Conservation (phyloP, 2,888 invertebrate genomes). For the Chromoteleia sp. region DNA sequence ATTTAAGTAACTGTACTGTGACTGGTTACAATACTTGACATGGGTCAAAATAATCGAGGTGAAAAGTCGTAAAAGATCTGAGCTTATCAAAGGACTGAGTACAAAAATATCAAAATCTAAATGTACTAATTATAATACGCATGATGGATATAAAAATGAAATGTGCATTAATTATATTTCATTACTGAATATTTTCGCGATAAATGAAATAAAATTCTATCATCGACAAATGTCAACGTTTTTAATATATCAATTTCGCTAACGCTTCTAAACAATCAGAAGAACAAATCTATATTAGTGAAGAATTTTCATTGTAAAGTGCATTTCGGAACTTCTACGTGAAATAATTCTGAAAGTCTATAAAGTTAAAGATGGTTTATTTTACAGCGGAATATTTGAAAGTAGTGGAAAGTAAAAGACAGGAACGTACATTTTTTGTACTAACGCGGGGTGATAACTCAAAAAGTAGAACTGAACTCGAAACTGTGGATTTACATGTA, state of each 20-base stretch:
- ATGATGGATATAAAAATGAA: no score
- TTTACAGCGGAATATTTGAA: constrained; percentile 25
- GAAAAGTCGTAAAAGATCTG: no score
- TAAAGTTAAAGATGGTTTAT: constrained; percentile 42
- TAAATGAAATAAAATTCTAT: background rate
- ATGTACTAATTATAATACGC: no score
- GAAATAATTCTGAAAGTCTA: constrained; percentile 52
- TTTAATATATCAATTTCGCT: constrained; percentile 1
- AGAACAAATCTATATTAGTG: constrained; percentile 12
- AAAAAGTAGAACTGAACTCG: constrained; percentile 66
- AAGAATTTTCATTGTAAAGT: constrained; percentile 35
- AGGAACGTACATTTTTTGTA: constrained; percentile 34
- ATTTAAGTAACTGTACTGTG: no score
- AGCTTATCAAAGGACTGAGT: no score
- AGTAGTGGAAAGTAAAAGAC: constrained; percentile 17
- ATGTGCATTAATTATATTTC: no score
- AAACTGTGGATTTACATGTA: constrained; percentile 73
- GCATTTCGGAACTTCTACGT: constrained; percentile 36
- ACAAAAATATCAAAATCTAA: no score
- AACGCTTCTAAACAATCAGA: background rate
- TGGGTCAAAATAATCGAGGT: no score
- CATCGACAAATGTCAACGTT: background rate
- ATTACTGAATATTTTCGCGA: background rate
- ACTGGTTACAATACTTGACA: no score
- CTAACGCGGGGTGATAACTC: constrained; percentile 70